Evolutionary conservation across 2,888 invertebrate genomes (phyloP), one percentile per base, ranked within the genome.

Genomic region (Lithophane socia): DNA sequence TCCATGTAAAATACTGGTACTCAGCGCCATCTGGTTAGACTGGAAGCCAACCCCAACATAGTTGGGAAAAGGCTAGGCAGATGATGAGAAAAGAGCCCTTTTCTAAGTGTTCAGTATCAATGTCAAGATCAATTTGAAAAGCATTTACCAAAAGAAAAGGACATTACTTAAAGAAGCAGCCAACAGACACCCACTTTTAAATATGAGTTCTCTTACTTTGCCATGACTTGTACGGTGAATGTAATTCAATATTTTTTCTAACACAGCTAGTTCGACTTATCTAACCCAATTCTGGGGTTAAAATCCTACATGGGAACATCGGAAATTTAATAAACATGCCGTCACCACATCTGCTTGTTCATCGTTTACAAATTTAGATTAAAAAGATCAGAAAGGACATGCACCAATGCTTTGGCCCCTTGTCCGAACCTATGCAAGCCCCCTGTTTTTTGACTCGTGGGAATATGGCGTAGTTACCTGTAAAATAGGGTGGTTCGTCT

Each of bases 391-490:
- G 81, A 85, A 84, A 85, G 75, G 82, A 87, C 91, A 94, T 93
- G 95, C 94, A 94, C 91, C 92, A 91, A 92, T 92, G 91, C 88
- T 87, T 90, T 88, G 77, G 92, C 93, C 92, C 92, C 91, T 89
- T 94, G 94, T 94, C 94, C 93, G 88, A 92, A 88, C 58, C 79
- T 87, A 92, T 93, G 92, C 92, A 94, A 89, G 90, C 93, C 94
- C 88, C 86, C 77, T 80, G 90, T 92, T 93, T 93, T 93, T 93
- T 90, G 88, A 91, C 91, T 92, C 96, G 96, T 96, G 96, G 96
- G 96, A 96, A 96, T 90, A 77, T 65, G 52, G 1, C 78, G 72
- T 69, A 61, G 84, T 93, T 95, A 95, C 95, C 95, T 95, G 94
- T 92, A 88, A 88, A 86, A 87, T 89, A 80, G 91, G 90, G 92